phyloP scores from a whole-genome alignment of 1,140 invertebrate species.

The Drosophila funebris region DNA sequence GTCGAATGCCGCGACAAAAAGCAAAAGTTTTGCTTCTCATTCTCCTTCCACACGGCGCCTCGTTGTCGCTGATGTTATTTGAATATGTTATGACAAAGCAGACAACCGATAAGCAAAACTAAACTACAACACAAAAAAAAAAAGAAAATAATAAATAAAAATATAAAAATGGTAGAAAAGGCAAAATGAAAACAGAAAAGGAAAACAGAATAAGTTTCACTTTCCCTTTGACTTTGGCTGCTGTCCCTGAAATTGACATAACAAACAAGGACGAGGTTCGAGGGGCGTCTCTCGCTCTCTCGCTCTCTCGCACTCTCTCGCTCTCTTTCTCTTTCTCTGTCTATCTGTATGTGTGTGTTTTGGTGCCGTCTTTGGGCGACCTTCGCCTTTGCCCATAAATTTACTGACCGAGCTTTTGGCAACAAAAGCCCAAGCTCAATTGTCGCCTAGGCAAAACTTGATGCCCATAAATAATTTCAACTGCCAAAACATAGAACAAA shows the following conservation, averaged over 20 bases:
- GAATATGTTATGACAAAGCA: constrained; percentile 69
- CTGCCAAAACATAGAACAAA: constrained; percentile 56
- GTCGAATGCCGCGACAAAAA: constrained; percentile 65
- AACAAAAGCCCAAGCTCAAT: constrained; percentile 12
- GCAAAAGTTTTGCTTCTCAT: constrained; percentile 60
- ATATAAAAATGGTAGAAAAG: constrained; percentile 6
- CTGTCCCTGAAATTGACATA: constrained; percentile 54
- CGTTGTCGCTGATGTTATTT: constrained; percentile 39
- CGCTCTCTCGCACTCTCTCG: too few relatives aligned
- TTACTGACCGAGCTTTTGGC: constrained; percentile 38
- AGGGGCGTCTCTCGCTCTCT: background rate
- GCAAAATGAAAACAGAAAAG: too few relatives aligned
- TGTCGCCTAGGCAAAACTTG: constrained; percentile 29
- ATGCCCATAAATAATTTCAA: constrained; percentile 45
- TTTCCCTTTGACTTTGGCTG: constrained; percentile 52
- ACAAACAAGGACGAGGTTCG: constrained; percentile 6
- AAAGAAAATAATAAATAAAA: background rate
- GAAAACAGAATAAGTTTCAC: constrained; percentile 49
- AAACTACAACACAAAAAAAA: constrained; percentile 20
- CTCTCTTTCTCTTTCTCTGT: too few relatives aligned
- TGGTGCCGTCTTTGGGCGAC: constrained; percentile 25
- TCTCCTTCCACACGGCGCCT: constrained; percentile 9
- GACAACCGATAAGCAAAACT: constrained; percentile 58
- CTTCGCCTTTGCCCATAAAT: constrained; percentile 72
- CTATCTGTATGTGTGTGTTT: background rate